Evolutionary conservation across 2,888 invertebrate genomes (phyloP), one percentile per base, ranked within the genome.

Genomic region (Drosophila merina): DNA sequence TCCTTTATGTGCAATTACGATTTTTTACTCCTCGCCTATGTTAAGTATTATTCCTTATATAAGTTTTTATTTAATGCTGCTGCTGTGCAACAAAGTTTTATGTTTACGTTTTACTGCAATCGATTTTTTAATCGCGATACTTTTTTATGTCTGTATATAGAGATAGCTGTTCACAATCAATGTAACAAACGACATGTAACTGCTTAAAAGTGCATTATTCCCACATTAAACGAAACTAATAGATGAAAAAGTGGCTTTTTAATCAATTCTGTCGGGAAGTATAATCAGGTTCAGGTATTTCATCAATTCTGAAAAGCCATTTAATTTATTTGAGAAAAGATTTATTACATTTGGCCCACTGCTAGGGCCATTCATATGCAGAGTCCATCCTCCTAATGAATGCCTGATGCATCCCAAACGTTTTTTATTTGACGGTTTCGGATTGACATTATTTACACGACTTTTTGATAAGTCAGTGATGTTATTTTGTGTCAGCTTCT

Each of bases 131-230:
- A 67, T 44, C 45, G 45, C 59, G 26, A 38, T 50, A 44, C 44
- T 47, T 54, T 58, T 52, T 50, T 57, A 47, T 54, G 30, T 57
- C 26, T 51, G 48, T 52, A 42, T 62, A 67, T 76, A 52, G 63
- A 63, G 30, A 54, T 64, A 66, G 64, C 55, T 54, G 54, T 66
- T 63, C 64, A 66, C 64, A 66, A 66, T 66, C 64, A 66, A 64
- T 48, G 64, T 63, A 49, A 63, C 45, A 57, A 57, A 26, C 42
- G 30, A 64, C 55, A 64, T 66, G 64, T 64, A 66, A 64, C 64
- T 66, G 64, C 64, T 64, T 66, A 48, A 66, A 64, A 55, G 64
- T 66, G 64, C 64, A 66, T 48, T 66, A 66, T 66, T 36, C 36
- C 48, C 28, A 48, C 47, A 66, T 64, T 66, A 64, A 66, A 66